A percentile compares a stretch with the other conserved stretches of the same genome.
Conservation (phyloP, 2,888 invertebrate species). For the Tuta absoluta region DNA sequence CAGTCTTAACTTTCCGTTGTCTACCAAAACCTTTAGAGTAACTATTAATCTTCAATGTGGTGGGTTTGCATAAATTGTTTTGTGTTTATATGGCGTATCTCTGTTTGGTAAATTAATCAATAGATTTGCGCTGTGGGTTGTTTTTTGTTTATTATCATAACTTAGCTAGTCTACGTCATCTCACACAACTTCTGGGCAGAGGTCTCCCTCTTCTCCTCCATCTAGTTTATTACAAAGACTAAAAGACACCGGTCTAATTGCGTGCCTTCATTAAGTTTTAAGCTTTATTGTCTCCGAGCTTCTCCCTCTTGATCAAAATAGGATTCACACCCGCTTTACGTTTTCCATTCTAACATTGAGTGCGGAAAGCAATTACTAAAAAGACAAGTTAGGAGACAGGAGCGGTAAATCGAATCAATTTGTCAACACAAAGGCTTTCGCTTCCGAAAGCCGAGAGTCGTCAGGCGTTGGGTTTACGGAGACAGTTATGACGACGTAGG, state of each 20-base stretch:
- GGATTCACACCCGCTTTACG: neutral
- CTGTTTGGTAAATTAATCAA: too few species aligned
- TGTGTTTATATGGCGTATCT: slow-evolving; percentile 21
- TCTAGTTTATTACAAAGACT: neutral
- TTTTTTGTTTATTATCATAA: too few species aligned
- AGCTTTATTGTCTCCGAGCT: neutral
- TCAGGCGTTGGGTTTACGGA: slow-evolving; percentile 50
- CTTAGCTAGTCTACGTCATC: too few species aligned
- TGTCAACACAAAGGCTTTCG: slow-evolving; percentile 55
- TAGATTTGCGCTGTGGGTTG: too few species aligned
- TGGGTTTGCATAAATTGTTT: slow-evolving; percentile 10
- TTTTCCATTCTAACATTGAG: neutral
- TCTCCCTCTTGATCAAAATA: neutral
- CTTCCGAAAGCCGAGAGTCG: slow-evolving; percentile 32
- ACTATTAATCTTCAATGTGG: slow-evolving; percentile 32
- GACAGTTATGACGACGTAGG: slow-evolving; percentile 76
- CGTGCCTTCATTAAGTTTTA: neutral
- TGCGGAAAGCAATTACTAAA: slow-evolving; percentile 28
- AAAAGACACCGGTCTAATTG: neutral
- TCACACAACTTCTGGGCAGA: too few species aligned
- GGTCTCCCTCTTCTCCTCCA: too few species aligned
- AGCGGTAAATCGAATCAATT: slow-evolving; percentile 67
- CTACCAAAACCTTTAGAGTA: slow-evolving; percentile 20
- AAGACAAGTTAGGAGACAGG: slow-evolving; percentile 39
- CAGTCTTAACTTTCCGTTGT: slow-evolving; percentile 45